Evolutionary conservation across 2,888 invertebrate species (phyloP).

Genomic region (Acleris literana): DNA sequence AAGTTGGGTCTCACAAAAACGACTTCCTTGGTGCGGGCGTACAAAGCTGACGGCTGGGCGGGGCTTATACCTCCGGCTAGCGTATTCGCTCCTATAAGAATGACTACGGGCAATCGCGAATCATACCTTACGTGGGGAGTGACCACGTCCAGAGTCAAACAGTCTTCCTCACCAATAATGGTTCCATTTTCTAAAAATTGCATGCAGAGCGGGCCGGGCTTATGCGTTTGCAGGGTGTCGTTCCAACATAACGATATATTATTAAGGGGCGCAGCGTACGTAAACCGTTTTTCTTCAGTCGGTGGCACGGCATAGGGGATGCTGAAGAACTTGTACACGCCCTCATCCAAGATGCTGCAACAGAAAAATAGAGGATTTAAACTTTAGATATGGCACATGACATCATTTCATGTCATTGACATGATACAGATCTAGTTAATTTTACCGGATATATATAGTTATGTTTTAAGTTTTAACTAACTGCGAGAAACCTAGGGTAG

Average conservation of each 20-base stretch:
- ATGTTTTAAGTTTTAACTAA: too few species aligned
- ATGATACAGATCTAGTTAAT: too few species aligned
- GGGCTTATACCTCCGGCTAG: constrained; percentile 91
- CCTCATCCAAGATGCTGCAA: constrained; percentile 87
- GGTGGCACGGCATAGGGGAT: constrained; percentile 92
- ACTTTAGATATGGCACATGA: neutral
- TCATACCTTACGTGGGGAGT: constrained; percentile 92
- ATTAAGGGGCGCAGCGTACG: constrained; percentile 86
- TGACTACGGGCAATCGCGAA: constrained; percentile 91
- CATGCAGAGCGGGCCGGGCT: constrained; percentile 86
- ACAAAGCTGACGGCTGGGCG: constrained; percentile 88
- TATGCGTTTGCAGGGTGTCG: constrained; percentile 87
- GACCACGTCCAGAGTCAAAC: constrained; percentile 91
- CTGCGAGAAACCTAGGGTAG: too few species aligned
- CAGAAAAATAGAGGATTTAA: constrained; percentile 34
- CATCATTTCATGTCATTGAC: too few species aligned
- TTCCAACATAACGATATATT: constrained; percentile 91
- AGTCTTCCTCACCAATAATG: constrained; percentile 90
- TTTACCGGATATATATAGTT: too few species aligned
- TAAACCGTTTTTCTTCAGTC: constrained; percentile 86
- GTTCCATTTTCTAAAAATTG: constrained; percentile 88
- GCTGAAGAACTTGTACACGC: constrained; percentile 91
- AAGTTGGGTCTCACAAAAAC: constrained; percentile 95
- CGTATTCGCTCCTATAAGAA: constrained; percentile 91
- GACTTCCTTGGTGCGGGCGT: constrained; percentile 90